Base-by-base conservation (phyloP, 1,140 invertebrate species). In the Polypedilum pembai region DNA sequence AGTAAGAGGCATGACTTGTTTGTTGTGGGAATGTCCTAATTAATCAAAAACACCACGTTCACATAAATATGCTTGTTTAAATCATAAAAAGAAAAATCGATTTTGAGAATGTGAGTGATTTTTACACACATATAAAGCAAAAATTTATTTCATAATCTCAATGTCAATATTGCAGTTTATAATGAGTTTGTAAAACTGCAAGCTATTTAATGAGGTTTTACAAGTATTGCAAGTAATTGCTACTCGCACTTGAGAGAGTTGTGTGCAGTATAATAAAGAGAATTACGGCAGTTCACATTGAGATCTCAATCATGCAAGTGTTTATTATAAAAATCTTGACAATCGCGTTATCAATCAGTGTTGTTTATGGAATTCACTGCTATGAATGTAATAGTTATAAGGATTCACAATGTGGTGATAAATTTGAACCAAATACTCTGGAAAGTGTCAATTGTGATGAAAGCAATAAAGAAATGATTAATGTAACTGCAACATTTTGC, bases 111-210 rank as follows among this genome's bases (percentile, higher is more conserved):
- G 24, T 45, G 15, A 45, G 41, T 45, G 15, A 45, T 45, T 12
- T 45, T 45, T 45, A 15, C 41, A 45, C 41, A 12, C 8, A 45
- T 45, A 4, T 2, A 45, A 45, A 12, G 8, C 41, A 45, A 8
- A 45, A 45, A 45, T 3, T 4, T n/a, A 56, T 56, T 56, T 56
- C 45, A 56, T 56, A 56, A 56, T 56, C 45, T 56, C 45, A 56
- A 56, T 56, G 45, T 56, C 45, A 56, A 56, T 56, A 56, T n/a
- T 56, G 45, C 45, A 56, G 15, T 56, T 56, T 56, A 56, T 56
- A 56, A 45, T 45, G 41, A 45, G n/a, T n/a, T n/a, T n/a, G n/a
- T n/a, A n/a, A n/a, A n/a, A 33, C 24, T 33, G 24, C 24, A 33
- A 1, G 24, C 5, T 33, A 5, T 33, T 33, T 33, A 33, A 33